Evolutionary conservation across 2,888 invertebrate genomes (phyloP), one percentile per base, ranked within the genome.

Genomic region (Eueremaeus valkanovi): DNA sequence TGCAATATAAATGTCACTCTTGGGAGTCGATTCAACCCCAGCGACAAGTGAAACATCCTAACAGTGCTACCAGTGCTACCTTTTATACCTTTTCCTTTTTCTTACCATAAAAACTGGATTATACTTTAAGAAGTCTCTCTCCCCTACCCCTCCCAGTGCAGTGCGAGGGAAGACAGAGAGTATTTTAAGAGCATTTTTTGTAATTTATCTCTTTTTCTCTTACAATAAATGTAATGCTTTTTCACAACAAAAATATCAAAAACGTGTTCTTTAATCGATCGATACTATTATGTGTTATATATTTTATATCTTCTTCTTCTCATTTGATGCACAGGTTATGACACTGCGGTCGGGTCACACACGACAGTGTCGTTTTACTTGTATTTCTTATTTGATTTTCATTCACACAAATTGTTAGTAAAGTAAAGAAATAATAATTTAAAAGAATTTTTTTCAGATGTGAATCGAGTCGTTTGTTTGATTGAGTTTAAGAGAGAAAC

Each of bases 31-130:
- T 21, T 18, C 68, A 68, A 68, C 68, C 68, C 68, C 16, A 68
- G 40, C 68, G 68, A 68, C 68, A 68, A 68, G 24, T 68, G 68
- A 40, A 68, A 68, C 68, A 63, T 63, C 63, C 55, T 55, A 27
- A 21, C 55, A 55, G 24, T 8, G 55, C 55, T 45, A 45, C 58
- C 29, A 27, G 58, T 24, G 29, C 58, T 58, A 1, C 61, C 18
- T 63, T 33, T 63, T 33, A n/a, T n/a, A 36, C 63, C 31, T 33
- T 6, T 63, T 33, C 33, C 24, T 29, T 36, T 33, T n/a, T 31
- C 29, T 58, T 24, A 33, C 18, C 9, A 31, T 5, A 68, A 24
- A 68, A 31, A 40, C 36, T 61, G 33, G 31, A 18, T 29, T 61
- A 3, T 5, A 3, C 6, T 51, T n/a, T 51, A 51, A 45, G 45